Evolutionary conservation across 2,113 vertebrate genomes (phyloP), one percentile per base, ranked within the genome.

Genomic region (Budorcas taxicolor): DNA sequence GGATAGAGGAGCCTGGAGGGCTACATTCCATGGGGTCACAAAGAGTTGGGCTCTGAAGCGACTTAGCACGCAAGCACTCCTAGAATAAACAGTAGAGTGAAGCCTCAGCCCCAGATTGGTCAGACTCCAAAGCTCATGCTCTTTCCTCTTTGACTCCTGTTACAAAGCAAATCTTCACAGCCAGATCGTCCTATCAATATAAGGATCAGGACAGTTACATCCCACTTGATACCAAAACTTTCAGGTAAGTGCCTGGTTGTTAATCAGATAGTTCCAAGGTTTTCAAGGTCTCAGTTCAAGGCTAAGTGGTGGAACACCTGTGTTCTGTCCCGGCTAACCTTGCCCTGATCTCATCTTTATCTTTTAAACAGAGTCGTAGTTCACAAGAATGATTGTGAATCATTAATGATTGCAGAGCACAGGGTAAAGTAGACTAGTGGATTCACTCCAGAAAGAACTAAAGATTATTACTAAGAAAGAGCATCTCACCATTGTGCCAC

Each of bases 401-500:
- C 87, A 60, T 74, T 90, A 87, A 83, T 91, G 60, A 91, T 31
- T 47, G 27, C 17, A 50, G 91, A 93, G 23, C 33, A 83, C 36
- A 93, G 92, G 52, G 47, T 76, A 96, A 84, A 47, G 52, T 87
- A 81, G 57, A 90, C 47, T 90, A 78, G 55, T 82, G 71, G 90
- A 55, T 74, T 90, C 53, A 31, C 43, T 92, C 60, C 52, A 64
- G 71, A 87, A 90, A 94, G 76, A 88, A 88, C 5, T 62, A 62
- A 89, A 62, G 50, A 94, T 83, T 36, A 86, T 53, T 67, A 50
- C 31, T 82, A 33, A 57, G 36, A 96, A 93, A 87, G 67, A 67
- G 78, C 23, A 64, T 86, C 91, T 97, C 62, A 84, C 36, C 64
- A 58, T 84, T 93, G 43, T 87, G 60, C 45, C 89, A 91, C 92